Conservation (phyloP, 2,888 invertebrate genomes). For the Cantharis nigra region DNA sequence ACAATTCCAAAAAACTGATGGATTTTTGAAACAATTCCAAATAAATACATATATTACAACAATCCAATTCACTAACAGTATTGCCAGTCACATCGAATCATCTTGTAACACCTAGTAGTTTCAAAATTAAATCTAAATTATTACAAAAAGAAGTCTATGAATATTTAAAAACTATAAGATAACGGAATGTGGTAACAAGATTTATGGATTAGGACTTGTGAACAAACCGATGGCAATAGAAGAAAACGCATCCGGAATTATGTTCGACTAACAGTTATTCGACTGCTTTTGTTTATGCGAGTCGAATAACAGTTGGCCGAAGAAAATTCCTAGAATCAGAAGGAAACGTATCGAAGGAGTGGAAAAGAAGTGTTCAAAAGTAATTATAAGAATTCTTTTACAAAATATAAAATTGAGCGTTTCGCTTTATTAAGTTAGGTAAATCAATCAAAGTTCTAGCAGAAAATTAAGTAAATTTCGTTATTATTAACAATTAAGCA, state of each 20-base stretch:
- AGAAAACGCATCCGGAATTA: neutral
- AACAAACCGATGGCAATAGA: neutral
- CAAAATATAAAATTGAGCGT: neutral
- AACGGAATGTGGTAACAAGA: neutral
- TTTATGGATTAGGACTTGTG: neutral
- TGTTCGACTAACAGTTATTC: no score
- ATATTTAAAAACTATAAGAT: neutral
- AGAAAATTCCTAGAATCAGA: no score
- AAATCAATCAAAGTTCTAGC: neutral
- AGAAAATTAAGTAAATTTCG: neutral
- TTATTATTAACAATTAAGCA: neutral
- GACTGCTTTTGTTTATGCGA: no score
- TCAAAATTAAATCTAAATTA: neutral
- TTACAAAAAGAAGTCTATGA: neutral
- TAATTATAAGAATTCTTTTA: no score
- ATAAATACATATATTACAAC: neutral
- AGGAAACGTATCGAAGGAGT: neutral
- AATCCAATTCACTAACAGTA: neutral
- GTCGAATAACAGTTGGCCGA: no score
- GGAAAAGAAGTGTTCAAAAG: neutral
- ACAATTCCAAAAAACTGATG: neutral
- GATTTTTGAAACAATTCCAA: neutral
- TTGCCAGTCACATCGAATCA: neutral
- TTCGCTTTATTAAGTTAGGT: neutral
- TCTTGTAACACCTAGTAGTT: neutral